phyloP scores from a whole-genome alignment of 2,888 invertebrate species.

The Leucophenga montana region DNA sequence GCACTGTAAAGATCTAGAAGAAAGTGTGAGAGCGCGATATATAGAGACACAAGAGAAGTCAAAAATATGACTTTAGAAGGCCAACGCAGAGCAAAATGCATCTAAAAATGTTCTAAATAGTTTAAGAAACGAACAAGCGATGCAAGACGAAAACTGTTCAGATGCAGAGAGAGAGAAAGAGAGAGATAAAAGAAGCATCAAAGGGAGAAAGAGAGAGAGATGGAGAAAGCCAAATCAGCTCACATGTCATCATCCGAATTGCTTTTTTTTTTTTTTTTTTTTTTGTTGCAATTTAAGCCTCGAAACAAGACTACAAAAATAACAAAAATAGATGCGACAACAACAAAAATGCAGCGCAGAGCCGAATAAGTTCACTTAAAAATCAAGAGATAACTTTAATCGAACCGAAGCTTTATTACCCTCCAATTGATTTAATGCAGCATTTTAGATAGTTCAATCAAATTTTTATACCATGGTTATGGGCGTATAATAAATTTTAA shows the following conservation, averaged over 20 bases:
- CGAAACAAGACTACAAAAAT: conserved; percentile 23
- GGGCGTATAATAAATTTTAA: no score
- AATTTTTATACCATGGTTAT: no score
- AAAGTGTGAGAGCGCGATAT: background rate
- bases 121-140: background rate
- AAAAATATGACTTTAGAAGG: background rate
- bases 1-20: conserved; percentile 26
- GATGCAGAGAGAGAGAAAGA: background rate
- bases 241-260: conserved; percentile 30
- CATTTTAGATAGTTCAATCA: no score
- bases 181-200: no score
- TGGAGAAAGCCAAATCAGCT: conserved; percentile 1
- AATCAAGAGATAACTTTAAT: no score
- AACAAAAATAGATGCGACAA: conserved; percentile 10
- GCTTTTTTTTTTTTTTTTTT: background rate
- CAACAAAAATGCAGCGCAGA: conserved; percentile 16
- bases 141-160: background rate
- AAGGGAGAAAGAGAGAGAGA: background rate
- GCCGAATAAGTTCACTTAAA: no score
- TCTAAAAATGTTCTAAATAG: conserved; percentile 37
- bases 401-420: no score
- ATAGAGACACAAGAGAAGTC: no score
- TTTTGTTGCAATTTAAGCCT: conserved; percentile 33
- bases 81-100: conserved; percentile 25
- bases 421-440: no score